Conservation (phyloP, 2,888 invertebrate species). For the Caenorhabditis virilis region DNA sequence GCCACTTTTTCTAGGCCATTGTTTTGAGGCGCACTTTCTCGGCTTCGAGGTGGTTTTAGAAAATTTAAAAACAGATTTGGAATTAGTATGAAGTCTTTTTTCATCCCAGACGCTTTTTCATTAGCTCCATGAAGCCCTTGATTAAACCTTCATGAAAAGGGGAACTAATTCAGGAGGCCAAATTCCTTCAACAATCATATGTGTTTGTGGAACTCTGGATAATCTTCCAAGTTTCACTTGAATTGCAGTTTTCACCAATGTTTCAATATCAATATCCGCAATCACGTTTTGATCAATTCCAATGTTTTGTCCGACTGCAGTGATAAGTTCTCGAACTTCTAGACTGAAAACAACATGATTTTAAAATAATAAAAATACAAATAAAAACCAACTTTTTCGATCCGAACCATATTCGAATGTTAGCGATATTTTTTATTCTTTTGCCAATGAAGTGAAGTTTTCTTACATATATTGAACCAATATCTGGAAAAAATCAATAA, state of each 20-base stretch:
- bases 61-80: no score
- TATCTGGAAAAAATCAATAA: slow-evolving; percentile 43
- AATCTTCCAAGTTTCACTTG: slow-evolving; percentile 65
- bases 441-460: slow-evolving; percentile 64
- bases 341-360: slow-evolving; percentile 43
- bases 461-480: slow-evolving; percentile 64
- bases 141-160: slow-evolving; percentile 59
- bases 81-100: no score
- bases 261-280: slow-evolving; percentile 61
- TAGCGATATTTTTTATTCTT: slow-evolving; percentile 60
- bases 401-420: slow-evolving; percentile 65
- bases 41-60: no score
- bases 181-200: slow-evolving; percentile 63
- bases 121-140: not conserved
- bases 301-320: slow-evolving; percentile 64
- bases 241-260: slow-evolving; percentile 64
- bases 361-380: not conserved
- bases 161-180: slow-evolving; percentile 65
- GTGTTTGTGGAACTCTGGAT: slow-evolving; percentile 59
- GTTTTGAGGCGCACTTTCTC: no score
- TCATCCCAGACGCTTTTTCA: not conserved
- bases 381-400: slow-evolving; percentile 52
- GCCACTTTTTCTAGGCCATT: no score
- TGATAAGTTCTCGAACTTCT: slow-evolving; percentile 61
- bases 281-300: slow-evolving; percentile 61